Evolutionary conservation across 2,797 vertebrate genomes (phyloP).

Genomic region (Artibeus lituratus): DNA sequence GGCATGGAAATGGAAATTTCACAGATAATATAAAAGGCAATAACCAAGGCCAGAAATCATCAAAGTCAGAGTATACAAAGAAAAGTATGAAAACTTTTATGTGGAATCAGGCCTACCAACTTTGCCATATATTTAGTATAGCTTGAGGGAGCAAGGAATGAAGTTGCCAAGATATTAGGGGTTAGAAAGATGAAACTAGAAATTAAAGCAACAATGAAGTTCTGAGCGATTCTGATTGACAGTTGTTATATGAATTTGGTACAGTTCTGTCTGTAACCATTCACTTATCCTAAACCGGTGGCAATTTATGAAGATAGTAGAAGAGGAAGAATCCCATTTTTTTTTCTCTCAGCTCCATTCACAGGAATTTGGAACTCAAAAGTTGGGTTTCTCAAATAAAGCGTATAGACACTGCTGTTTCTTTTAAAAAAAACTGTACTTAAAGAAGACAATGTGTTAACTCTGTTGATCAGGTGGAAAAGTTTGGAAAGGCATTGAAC

Average conservation of each 20-base stretch:
- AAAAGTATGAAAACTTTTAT: background rate
- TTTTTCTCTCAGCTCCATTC: conserved; percentile 22
- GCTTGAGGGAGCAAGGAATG: background rate
- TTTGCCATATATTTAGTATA: background rate
- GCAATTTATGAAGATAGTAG: background rate
- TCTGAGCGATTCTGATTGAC: background rate
- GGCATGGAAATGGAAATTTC: background rate
- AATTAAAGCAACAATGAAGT: background rate
- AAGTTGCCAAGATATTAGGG: background rate
- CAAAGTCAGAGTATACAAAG: background rate
- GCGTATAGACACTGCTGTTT: background rate
- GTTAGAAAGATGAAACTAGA: background rate
- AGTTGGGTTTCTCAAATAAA: conserved; percentile 1
- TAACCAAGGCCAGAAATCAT: background rate
- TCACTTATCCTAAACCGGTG: background rate
- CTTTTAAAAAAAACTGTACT: background rate
- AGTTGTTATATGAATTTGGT: background rate
- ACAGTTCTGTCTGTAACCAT: background rate
- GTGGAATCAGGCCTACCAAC: background rate
- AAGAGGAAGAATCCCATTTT: background rate
- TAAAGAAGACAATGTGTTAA: conserved; percentile 58
- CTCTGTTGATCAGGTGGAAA: conserved; percentile 91
- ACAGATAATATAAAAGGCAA: background rate
- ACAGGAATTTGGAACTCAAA: conserved; percentile 36
- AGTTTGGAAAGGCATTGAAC: conserved; percentile 97